Base-by-base conservation (phyloP, 2,888 invertebrate genomes). In the Brenthis daphne region DNA sequence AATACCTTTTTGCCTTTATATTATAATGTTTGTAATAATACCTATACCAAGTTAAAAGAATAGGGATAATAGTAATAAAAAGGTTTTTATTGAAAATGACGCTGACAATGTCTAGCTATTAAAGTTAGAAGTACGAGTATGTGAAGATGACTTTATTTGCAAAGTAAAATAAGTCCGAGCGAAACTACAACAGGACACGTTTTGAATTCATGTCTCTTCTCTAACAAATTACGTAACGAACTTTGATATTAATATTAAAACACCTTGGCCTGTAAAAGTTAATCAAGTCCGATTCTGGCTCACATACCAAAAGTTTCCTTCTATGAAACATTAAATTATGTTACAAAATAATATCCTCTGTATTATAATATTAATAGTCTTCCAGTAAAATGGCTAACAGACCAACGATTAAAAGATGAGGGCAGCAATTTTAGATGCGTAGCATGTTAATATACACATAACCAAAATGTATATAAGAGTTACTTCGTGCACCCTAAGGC, bases 81-180 rank as follows among this genome's bases (percentile, higher is more conserved):
- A 48, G 50, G 50, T 13, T n/a, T 50, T 50, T 50, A 60, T 60
- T 60, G 29, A 60, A 48, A 60, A 50, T 60, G 5, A 33, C 29
- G 60, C 33, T 8, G 29, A 50, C 29, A 60, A 60, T 50, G 48
- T 57, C 57, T 48, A 24, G 48, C n/a, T 60, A 11, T 50, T 60
- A 50, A 50, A 60, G 60, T n/a, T 60, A 29, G 48, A 60, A 50
- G 48, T 48, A 11, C n/a, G 48, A 50, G 48, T 48, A 11, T 29
- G 48, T 12, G 50, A 33, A 50, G 50, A 50, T 50, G 20, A n/a
- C 48, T 48, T 60, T 60, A 29, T 60, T 60, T 60, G 50, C 29
- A 29, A 29, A 50, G 6, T 50, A 50, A 60, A 60, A 50, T 60
- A 60, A 60, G 29, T 60, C 50, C 60, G n/a, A 33, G 50, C n/a